phyloP scores from a whole-genome alignment of 2,797 vertebrate genomes.

The Nasua narica region DNA sequence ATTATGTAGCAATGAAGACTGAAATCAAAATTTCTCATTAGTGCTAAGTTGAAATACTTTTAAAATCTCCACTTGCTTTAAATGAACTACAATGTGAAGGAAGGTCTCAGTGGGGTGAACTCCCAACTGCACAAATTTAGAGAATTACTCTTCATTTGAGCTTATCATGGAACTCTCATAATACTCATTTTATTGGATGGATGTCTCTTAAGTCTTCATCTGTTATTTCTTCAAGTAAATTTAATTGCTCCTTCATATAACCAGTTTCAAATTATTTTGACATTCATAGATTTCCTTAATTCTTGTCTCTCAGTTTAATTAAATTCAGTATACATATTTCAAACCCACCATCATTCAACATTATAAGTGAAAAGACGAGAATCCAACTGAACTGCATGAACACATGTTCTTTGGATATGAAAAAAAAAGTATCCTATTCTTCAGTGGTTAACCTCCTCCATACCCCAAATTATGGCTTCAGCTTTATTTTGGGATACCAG shows the following conservation, averaged over 20 bases:
- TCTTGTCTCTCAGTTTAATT: constrained; percentile 50
- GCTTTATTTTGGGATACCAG: background rate
- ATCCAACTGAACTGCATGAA: background rate
- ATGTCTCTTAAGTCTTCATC: constrained; percentile 56
- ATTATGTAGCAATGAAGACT: background rate
- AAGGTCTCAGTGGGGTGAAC: background rate
- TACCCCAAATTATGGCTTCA: background rate
- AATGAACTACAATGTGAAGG: constrained; percentile 5
- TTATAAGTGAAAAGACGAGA: background rate
- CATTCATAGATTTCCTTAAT: constrained; percentile 42
- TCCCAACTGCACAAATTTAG: background rate
- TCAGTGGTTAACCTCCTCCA: background rate
- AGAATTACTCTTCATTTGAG: constrained; percentile 34
- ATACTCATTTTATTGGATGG: constrained; percentile 20
- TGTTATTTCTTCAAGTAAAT: constrained; percentile 57
- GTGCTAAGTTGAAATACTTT: background rate
- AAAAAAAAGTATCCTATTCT: background rate
- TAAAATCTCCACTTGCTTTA: background rate
- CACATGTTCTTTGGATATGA: background rate
- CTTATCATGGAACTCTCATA: background rate
- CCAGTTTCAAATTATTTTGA: constrained; percentile 51
- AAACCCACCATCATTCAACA: background rate
- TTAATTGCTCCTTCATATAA: constrained; percentile 54
- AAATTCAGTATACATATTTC: background rate
- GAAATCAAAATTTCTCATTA: constrained; percentile 41